Base-by-base conservation (phyloP, 2,113 vertebrate species). In the Alethe castanea region DNA sequence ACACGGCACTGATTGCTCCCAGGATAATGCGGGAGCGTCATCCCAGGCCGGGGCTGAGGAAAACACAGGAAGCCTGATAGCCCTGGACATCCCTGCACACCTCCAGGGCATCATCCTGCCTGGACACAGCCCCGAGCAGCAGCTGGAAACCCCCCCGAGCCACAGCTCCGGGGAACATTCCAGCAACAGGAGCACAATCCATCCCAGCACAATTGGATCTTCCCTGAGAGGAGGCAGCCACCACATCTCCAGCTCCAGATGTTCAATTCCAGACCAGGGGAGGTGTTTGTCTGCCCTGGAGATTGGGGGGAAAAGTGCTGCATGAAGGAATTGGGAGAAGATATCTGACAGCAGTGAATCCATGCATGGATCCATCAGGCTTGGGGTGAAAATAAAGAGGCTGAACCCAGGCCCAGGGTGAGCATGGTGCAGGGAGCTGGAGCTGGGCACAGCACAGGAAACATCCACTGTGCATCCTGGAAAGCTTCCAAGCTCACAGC, bases 391-490 rank as follows among this genome's bases (percentile, higher is more conserved):
- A 79, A 66, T 12, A 28, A 64, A 64, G 33, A 77, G 18, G 5
- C 1, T 31, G 26, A 26, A 14, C 1, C 11, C 2, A 9, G 35
- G 33, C 16, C 45, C 48, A 22, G 60, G 36, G 36, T 0, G 2
- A 38, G 40, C 57, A 3, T 5, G 1, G 3, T 28, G 35, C 25
- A 5, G 47, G 26, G 35, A 45, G 12, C 56, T 9, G 24, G n/a
- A 40, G 56, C 78, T 24, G 52, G 11, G 42, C 17, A 22, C 14
- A 8, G 64, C 8, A 5, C 20, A 36, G 50, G 45, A 69, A 69
- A 71, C 8, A 1, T 14, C 24, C 22, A 9, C 19, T 6, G 38
- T 4, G 61, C 18, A 25, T 53, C 22, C 56, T 31, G 60, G 81
- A 38, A 61, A 61, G 12, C 11, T 77, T 35, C 54, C 15, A 11